phyloP scores from a whole-genome alignment of 35 echinoderm and acorn worm genomes.

The Eucidaris tribuloides region DNA sequence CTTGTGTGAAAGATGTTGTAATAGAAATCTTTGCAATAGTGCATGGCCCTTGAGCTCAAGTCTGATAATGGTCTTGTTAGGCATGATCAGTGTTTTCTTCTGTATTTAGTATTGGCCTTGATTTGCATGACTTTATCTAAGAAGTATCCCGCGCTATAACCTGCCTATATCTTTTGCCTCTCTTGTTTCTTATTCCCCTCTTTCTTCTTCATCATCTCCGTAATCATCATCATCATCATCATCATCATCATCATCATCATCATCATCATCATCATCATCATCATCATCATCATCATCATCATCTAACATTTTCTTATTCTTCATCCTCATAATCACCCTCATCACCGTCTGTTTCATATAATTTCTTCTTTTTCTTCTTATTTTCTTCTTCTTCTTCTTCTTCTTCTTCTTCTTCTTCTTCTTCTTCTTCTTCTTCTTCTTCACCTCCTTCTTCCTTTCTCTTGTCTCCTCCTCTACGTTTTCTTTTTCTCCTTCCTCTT shows the following conservation, averaged over 20 bases:
- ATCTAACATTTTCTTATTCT: neutral
- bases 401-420: neutral
- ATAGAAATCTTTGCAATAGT: neutral
- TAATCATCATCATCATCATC: neutral
- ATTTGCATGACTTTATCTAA: neutral
- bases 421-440: neutral
- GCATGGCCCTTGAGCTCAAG: neutral
- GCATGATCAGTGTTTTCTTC: too few species aligned
- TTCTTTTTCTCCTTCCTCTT: neutral
- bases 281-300: neutral
- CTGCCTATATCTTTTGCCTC: neutral
- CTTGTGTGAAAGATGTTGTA: neutral
- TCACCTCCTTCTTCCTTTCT: neutral
- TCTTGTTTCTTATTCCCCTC: neutral
- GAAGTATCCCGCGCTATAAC: neutral
- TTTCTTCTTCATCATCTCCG: neutral
- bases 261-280: constrained; percentile 2
- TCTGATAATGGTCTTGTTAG: neutral
- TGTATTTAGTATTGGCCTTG: too few species aligned
- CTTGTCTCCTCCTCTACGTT: neutral
- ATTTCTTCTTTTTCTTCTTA: neutral
- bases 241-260: neutral
- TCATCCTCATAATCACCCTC: neutral
- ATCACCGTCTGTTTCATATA: neutral
- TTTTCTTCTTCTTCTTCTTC: neutral